Evolutionary conservation across 1,140 invertebrate genomes (phyloP), one percentile per base, ranked within the genome.

Genomic region (Aricia agestis): DNA sequence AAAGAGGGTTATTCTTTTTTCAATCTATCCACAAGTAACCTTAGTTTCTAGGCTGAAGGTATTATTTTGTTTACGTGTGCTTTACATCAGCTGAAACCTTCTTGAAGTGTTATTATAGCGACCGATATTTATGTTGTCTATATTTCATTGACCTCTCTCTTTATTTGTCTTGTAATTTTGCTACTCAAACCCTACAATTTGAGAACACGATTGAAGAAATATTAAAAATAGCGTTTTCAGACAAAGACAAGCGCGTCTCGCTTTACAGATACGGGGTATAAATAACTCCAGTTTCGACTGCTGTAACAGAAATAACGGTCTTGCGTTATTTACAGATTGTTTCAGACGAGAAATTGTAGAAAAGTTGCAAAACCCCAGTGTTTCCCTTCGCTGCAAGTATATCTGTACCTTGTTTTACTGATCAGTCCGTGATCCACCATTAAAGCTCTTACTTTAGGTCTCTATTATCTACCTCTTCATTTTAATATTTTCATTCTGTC

Each of bases 161-260:
- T 52, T 52, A 52, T 13, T 9, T 52, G 6, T 36, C 36, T 36
- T 5, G 5, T 9, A 36, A 9, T 36, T 36, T 1, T 36, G 36
- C 36, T 7, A 6, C 36, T 36, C 9, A 36, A 36, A 4, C 45
- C 1, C 9, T 52, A 52, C 10, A 52, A 11, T 52, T 52, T 52
- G 45, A 52, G 45, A 52, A 52, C 13, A 52, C 45, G 45, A 13
- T 52, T 52, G 13, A 4, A 11, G 18, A 25, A 63, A 63, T 63
- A 19, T 19, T 63, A 63, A 19, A 63, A 63, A 63, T 63, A 63
- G 59, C 19, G 59, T 63, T 63, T 63, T 25, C 59, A 25, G 59
- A 63, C 59, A 63, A 63, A 63, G 59, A 19, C 59, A 25, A 63
- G 59, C 19, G 10, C 59, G 59, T 63, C 59, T 63, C 59, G 59